These are phyloP conservation scores for Tyrannus savana DNA, from an alignment of 2,113 vertebrate genomes.

Conservation along the genomic window DNA sequence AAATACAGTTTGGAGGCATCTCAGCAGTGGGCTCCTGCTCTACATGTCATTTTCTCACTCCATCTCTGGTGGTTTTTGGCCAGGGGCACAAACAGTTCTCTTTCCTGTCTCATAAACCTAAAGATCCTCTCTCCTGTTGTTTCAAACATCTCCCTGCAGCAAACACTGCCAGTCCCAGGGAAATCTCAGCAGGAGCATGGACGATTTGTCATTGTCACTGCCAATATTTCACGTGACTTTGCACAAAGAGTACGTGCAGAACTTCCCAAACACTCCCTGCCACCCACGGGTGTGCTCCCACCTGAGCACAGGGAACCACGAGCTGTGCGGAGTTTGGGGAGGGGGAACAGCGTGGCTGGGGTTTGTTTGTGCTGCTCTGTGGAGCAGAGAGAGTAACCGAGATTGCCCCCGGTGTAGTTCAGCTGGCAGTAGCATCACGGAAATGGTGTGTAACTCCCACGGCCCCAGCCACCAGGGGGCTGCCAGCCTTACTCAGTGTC, in stretches of 20 bases:
- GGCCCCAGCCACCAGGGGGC: conserved; percentile 3
- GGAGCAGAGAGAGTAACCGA: background rate
- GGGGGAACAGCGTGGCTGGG: background rate
- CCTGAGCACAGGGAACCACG: background rate
- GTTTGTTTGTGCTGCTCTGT: background rate
- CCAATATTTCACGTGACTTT: background rate
- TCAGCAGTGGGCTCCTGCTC: accelerated
- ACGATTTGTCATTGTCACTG: background rate
- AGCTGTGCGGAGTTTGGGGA: background rate
- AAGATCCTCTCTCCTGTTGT: background rate
- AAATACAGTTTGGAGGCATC: background rate
- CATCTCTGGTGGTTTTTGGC: background rate
- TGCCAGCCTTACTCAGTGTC: conserved; percentile 32
- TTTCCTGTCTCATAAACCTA: background rate
- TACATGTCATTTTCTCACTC: background rate
- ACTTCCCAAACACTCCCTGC: background rate
- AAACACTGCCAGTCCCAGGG: background rate
- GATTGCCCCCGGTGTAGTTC: background rate
- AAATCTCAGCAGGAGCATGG: background rate
- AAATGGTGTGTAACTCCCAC: conserved; percentile 9
- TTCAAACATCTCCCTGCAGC: background rate
- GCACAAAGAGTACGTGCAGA: background rate
- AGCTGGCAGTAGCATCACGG: background rate
- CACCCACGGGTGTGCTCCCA: background rate
- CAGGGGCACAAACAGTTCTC: accelerated